Conservation (phyloP, 2,797 vertebrate genomes). For the Anguilla obscura region DNA sequence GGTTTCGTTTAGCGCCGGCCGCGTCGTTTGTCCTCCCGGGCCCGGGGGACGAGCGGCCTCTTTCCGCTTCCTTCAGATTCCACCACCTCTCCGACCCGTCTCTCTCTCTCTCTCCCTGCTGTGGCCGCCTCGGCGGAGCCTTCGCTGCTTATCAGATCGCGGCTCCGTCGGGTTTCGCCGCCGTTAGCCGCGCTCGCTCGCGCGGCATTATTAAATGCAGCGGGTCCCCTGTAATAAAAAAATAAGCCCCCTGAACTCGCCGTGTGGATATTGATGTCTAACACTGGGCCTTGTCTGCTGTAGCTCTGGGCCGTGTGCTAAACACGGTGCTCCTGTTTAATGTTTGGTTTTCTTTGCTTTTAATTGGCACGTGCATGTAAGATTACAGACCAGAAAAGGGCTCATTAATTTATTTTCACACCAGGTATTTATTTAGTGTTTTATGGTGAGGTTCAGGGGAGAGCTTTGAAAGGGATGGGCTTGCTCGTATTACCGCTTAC, state of each 20-base stretch:
- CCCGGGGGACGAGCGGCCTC: background rate
- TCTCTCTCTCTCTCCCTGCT: background rate
- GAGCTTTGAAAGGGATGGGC: background rate
- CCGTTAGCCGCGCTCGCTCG: background rate
- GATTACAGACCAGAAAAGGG: slow-evolving; percentile 5
- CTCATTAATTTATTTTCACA: slow-evolving; percentile 6
- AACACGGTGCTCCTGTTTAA: background rate
- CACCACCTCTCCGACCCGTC: background rate
- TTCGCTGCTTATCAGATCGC: background rate
- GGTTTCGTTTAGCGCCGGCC: background rate
- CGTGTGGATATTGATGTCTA: background rate
- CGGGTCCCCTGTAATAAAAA: background rate
- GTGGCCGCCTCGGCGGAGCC: background rate
- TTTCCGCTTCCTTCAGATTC: background rate
- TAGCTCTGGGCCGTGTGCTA: background rate
- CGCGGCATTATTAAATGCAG: background rate
- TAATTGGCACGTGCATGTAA: background rate
- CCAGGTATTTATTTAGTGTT: background rate
- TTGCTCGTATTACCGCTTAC: background rate
- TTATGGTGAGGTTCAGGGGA: background rate
- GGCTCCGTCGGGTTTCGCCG: background rate
- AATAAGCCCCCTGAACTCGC: background rate
- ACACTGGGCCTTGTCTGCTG: background rate
- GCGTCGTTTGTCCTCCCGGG: background rate
- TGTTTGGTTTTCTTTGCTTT: slow-evolving; percentile 11